Conservation (phyloP, 2,888 invertebrate genomes). For the Catotricha subobsoleta region DNA sequence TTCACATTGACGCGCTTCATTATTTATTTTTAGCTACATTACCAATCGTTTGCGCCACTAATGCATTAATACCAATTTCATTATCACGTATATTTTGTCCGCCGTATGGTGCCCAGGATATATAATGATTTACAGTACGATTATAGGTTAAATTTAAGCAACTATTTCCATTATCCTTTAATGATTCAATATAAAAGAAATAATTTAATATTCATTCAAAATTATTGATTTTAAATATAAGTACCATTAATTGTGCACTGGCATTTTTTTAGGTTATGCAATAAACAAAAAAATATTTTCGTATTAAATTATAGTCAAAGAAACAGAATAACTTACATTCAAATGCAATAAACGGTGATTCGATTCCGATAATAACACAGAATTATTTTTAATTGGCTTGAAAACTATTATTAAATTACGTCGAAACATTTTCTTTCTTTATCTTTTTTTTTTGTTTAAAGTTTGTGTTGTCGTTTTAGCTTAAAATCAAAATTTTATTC, state of each 20-base stretch:
- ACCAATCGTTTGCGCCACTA: slow-evolving; percentile 30
- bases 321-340: slow-evolving; percentile 26
- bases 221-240: too few relatives aligned
- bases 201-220: neutral
- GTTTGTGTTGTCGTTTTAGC: too few relatives aligned
- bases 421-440: slow-evolving; percentile 21
- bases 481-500: too few relatives aligned
- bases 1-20: neutral
- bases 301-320: too few relatives aligned
- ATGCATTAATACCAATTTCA: slow-evolving; percentile 30
- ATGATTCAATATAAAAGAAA: neutral
- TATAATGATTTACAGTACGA: slow-evolving; percentile 21
- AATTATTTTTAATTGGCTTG: slow-evolving; percentile 26
- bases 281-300: neutral
- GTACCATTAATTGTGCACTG: too few relatives aligned
- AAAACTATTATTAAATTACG: slow-evolving; percentile 28
- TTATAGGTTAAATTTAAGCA: slow-evolving; percentile 25
- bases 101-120: slow-evolving; percentile 25
- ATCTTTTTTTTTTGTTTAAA: neutral
- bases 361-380: slow-evolving; percentile 24
- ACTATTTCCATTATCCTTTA: slow-evolving; percentile 22
- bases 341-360: slow-evolving; percentile 27
- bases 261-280: too few relatives aligned
- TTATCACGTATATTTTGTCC: slow-evolving; percentile 24
- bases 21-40: slow-evolving; percentile 8